Evolutionary conservation across 2,797 vertebrate genomes (phyloP).

Genomic region (Sciaenops ocellatus): DNA sequence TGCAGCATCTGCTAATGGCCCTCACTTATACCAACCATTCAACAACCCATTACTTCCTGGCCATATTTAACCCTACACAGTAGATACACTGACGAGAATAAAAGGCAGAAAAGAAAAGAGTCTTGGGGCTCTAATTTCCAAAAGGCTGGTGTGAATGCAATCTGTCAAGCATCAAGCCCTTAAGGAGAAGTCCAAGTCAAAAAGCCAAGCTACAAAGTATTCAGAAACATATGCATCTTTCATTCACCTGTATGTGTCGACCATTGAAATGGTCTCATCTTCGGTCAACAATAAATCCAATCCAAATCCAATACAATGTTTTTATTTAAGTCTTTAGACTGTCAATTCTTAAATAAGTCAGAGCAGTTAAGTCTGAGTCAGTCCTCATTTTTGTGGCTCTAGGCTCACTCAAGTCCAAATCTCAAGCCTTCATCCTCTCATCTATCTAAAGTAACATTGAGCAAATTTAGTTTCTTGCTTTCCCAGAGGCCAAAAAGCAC

Average conservation of each 20-base stretch:
- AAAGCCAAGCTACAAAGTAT: not conserved
- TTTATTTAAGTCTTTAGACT: no score
- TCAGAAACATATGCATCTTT: not conserved
- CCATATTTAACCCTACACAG: not conserved
- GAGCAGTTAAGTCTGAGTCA: not conserved
- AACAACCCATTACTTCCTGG: not conserved
- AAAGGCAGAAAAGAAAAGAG: not conserved
- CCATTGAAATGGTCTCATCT: not conserved
- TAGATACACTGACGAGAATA: not conserved
- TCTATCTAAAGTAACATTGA: conserved; percentile 10
- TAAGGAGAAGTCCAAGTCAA: not conserved
- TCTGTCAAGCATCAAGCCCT: not conserved
- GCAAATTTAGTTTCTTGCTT: not conserved
- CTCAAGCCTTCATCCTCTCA: not conserved
- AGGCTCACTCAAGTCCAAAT: not conserved
- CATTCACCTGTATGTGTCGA: not conserved
- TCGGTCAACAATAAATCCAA: not conserved
- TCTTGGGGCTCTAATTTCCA: not conserved
- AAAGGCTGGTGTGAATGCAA: not conserved
- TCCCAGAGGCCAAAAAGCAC: conserved; percentile 15
- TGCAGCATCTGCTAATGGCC: not conserved
- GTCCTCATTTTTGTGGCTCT: not conserved
- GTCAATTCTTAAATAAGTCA: not conserved
- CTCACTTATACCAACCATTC: not conserved
- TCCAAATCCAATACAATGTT: not conserved